These are phyloP conservation scores for Formicarius rufipectus DNA, from an alignment of 2,113 vertebrate genomes.

Conservation along the genomic window DNA sequence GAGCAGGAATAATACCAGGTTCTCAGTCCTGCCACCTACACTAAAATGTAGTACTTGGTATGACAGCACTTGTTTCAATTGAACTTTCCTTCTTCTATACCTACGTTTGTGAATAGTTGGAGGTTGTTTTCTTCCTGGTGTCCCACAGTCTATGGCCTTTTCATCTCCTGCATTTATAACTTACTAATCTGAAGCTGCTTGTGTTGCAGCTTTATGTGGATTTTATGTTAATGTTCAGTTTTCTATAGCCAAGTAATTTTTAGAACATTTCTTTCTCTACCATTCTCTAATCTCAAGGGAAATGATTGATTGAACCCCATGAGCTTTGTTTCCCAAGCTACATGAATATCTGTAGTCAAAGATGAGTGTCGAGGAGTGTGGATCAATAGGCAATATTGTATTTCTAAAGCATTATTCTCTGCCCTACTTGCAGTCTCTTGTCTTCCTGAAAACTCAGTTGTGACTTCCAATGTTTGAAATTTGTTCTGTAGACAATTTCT, in stretches of 20 bases:
- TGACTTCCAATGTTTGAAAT: not conserved
- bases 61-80: not conserved
- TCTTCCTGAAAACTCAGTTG: not conserved
- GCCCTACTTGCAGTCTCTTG: not conserved
- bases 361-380: not conserved
- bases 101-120: not conserved
- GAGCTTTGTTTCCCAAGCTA: not conserved
- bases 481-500: not conserved
- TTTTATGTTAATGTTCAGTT: not conserved
- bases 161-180: not conserved
- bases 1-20: not conserved
- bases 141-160: not conserved
- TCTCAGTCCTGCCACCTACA: not conserved
- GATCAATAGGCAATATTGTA: not conserved
- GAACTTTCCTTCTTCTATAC: not conserved
- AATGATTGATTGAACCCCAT: not conserved
- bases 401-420: not conserved
- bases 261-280: not conserved
- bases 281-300: not conserved
- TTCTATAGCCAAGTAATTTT: not conserved
- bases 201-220: not conserved
- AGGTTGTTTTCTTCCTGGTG: not conserved
- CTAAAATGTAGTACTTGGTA: not conserved
- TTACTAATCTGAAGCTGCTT: not conserved
- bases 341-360: not conserved